phyloP scores from a whole-genome alignment of 2,113 vertebrate species.

The Peromyscus polionotus region DNA sequence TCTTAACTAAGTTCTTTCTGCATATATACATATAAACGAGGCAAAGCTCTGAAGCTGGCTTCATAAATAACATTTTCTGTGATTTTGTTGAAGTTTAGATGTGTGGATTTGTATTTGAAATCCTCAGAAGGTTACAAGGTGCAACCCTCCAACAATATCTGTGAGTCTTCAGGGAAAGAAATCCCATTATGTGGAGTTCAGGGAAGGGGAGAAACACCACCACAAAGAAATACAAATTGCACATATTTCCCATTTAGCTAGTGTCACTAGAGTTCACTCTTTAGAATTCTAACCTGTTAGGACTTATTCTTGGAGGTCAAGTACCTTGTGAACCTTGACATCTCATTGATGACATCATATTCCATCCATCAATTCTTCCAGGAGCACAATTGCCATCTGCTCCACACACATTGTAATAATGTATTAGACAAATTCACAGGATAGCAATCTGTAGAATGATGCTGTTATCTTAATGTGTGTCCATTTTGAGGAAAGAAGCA shows the following conservation, averaged over 20 bases:
- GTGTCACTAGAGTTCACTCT: slow-evolving; percentile 94
- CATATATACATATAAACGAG: slow-evolving; percentile 76
- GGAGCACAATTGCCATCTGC: slow-evolving; percentile 95
- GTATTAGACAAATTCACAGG: slow-evolving; percentile 90
- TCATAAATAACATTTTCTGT: slow-evolving; percentile 83
- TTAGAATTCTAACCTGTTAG: slow-evolving; percentile 94
- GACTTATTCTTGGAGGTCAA: slow-evolving; percentile 91
- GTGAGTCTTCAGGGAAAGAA: slow-evolving; percentile 90
- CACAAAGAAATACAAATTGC: slow-evolving; percentile 95
- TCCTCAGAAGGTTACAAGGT: slow-evolving; percentile 89
- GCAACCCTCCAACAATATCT: slow-evolving; percentile 89
- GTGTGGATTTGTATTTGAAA: slow-evolving; percentile 88
- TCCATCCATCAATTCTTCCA: slow-evolving; percentile 94
- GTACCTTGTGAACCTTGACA: slow-evolving; percentile 94
- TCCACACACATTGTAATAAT: slow-evolving; percentile 91
- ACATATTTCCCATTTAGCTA: slow-evolving; percentile 94
- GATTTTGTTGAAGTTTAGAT: slow-evolving; percentile 87
- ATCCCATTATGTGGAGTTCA: slow-evolving; percentile 91
- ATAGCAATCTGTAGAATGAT: slow-evolving; percentile 90
- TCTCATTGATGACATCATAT: slow-evolving; percentile 98
- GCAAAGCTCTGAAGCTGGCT: slow-evolving; percentile 78
- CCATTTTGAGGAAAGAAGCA: slow-evolving; percentile 85
- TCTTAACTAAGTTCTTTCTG: slow-evolving; percentile 83
- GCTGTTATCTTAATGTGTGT: slow-evolving; percentile 90
- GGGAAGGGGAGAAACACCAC: slow-evolving; percentile 92